Percentiles rank a stretch among this genome's conserved stretches.
These are phyloP conservation scores for Ecliptopera silaceata DNA, from an alignment of 2,888 invertebrate species.

Conservation along the genomic window DNA sequence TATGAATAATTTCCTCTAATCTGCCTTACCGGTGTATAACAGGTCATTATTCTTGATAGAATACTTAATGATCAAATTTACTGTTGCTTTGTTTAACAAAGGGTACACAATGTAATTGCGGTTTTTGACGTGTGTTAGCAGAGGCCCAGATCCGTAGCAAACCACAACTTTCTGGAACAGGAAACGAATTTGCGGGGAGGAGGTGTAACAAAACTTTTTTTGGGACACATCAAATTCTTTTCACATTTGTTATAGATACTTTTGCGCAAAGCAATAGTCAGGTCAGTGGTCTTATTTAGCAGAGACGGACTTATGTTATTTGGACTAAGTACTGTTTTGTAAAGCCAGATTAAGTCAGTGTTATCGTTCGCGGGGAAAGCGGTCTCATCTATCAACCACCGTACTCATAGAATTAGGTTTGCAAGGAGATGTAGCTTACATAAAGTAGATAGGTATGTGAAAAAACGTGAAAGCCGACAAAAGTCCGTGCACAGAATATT, in stretches of 20 bases:
- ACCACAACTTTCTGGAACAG: slow-evolving; percentile 45
- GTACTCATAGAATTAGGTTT: background rate
- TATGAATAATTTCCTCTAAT: slow-evolving; percentile 13
- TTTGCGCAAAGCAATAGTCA: background rate
- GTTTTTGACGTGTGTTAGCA: slow-evolving; percentile 38
- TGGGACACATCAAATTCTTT: slow-evolving; percentile 15
- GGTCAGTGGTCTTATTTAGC: background rate
- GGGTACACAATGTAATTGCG: slow-evolving; percentile 40
- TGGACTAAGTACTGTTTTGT: background rate
- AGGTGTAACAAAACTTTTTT: slow-evolving; percentile 36
- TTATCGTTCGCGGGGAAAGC: slow-evolving; percentile 14
- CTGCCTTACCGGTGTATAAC: slow-evolving; percentile 6
- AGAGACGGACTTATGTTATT: background rate
- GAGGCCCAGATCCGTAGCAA: slow-evolving; percentile 39
- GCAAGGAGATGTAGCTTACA: no score
- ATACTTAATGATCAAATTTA: slow-evolving; percentile 25
- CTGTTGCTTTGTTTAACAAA: slow-evolving; percentile 25
- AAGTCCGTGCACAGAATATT: no score
- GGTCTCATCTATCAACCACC: slow-evolving; percentile 18
- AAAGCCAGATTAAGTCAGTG: slow-evolving; percentile 15
- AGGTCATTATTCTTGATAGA: slow-evolving; percentile 18
- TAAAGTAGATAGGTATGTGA: no score
- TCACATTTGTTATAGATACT: background rate
- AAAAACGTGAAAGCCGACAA: no score
- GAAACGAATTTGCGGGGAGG: slow-evolving; percentile 35